Conservation (phyloP, 2,113 vertebrate genomes). For the Embiotoca jacksoni region DNA sequence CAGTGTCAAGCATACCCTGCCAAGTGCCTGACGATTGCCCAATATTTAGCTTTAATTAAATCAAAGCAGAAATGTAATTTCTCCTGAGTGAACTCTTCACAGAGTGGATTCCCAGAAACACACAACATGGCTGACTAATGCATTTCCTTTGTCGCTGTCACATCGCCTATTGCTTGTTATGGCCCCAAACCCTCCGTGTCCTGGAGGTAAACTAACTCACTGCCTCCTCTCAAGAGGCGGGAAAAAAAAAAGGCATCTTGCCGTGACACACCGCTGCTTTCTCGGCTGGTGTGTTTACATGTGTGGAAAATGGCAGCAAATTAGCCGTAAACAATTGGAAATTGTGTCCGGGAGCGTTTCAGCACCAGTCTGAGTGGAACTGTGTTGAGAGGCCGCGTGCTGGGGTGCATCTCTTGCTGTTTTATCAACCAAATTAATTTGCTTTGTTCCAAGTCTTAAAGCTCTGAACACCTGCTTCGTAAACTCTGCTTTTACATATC, state of each 20-base stretch:
- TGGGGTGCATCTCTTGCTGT: conserved; percentile 5
- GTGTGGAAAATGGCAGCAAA: conserved; percentile 65
- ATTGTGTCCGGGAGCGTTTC: conserved; percentile 42
- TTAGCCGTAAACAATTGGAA: conserved; percentile 70
- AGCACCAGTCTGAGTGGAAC: conserved; percentile 4
- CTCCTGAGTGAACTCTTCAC: conserved; percentile 81
- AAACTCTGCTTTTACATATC: conserved; percentile 45
- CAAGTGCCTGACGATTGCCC: conserved; percentile 83
- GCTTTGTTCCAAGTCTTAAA: conserved; percentile 39
- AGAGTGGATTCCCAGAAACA: conserved; percentile 76
- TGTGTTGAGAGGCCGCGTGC: not conserved
- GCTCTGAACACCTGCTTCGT: conserved; percentile 56
- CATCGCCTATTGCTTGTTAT: conserved; percentile 59
- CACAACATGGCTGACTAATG: conserved; percentile 78
- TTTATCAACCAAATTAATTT: conserved; percentile 30
- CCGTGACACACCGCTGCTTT: not conserved
- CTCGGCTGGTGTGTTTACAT: conserved; percentile 53
- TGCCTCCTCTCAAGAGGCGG: conserved; percentile 10
- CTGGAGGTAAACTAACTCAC: conserved; percentile 56
- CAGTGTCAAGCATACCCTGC: conserved; percentile 84
- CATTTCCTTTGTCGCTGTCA: conserved; percentile 72
- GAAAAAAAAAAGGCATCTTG: not conserved
- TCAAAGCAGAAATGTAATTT: conserved; percentile 88
- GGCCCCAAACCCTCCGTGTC: conserved; percentile 50
- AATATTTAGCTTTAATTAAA: conserved; percentile 90